Conservation (phyloP, 2,888 invertebrate species). For the Noctua janthina region DNA sequence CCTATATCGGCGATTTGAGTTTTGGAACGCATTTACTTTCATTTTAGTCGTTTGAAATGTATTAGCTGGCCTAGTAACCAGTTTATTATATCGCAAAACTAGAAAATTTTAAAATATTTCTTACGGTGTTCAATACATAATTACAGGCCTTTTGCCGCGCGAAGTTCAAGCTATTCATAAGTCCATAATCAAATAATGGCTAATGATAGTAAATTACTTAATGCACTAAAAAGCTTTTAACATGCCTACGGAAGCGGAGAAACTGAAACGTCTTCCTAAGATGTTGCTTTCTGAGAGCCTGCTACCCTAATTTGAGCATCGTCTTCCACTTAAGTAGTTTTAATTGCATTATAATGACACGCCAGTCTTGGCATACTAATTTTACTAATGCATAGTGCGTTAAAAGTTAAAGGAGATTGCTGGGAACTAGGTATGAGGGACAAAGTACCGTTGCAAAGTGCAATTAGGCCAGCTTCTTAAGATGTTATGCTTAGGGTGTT, state of each 20-base stretch:
- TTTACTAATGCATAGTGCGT: constrained; percentile 25
- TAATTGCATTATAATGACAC: constrained; percentile 45
- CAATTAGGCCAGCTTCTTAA: neutral
- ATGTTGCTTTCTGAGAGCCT: constrained; percentile 55
- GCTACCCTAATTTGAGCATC: constrained; percentile 47
- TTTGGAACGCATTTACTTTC: too few species aligned
- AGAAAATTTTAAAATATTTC: neutral
- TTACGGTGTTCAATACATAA: neutral
- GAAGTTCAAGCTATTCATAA: neutral
- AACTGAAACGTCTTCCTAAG: constrained; percentile 48
- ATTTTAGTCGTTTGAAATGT: neutral
- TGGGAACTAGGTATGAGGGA: neutral
- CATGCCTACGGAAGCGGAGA: constrained; percentile 37
- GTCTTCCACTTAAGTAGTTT: constrained; percentile 48
- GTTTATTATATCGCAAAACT: neutral
- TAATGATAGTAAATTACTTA: constrained; percentile 52
- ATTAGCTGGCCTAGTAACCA: neutral
- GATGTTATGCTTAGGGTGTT: neutral
- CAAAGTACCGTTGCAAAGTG: neutral
- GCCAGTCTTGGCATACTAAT: constrained; percentile 26
- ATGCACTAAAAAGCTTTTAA: constrained; percentile 59
- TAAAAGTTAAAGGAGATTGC: constrained; percentile 14
- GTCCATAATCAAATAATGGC: constrained; percentile 28
- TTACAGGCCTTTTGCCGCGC: neutral
- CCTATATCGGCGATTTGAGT: too few species aligned